These are phyloP conservation scores for Asarcornis scutulata DNA, from an alignment of 2,113 vertebrate genomes.

Conservation along the genomic window DNA sequence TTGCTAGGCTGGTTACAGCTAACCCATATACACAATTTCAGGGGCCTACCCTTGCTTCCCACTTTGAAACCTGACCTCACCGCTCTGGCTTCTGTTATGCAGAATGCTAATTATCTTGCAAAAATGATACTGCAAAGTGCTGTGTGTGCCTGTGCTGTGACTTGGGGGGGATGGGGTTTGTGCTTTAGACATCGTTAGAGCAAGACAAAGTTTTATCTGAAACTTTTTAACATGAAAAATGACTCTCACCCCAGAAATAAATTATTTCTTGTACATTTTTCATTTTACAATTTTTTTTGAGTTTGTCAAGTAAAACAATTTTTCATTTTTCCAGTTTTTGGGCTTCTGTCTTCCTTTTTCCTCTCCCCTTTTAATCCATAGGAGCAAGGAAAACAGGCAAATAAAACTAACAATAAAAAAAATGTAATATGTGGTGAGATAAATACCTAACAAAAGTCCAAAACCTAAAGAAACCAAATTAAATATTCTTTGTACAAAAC, in stretches of 20 bases:
- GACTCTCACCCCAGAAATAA: constrained; percentile 5
- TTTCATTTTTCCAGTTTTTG: constrained; percentile 6
- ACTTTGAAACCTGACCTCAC: constrained; percentile 38
- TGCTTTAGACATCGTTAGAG: not conserved
- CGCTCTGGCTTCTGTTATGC: not conserved
- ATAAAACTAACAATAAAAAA: not conserved
- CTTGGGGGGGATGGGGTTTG: not conserved
- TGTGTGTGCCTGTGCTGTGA: not conserved
- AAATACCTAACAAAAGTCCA: not conserved
- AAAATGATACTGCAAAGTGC: not conserved
- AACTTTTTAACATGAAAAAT: constrained; percentile 61
- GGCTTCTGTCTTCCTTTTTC: not conserved
- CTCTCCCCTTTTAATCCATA: not conserved
- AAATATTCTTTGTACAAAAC: not conserved
- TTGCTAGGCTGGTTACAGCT: not conserved
- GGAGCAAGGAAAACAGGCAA: not conserved
- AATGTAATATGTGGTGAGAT: not conserved
- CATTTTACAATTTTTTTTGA: constrained; percentile 26
- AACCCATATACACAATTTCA: not conserved
- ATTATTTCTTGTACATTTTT: constrained; percentile 56
- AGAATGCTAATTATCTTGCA: constrained; percentile 38
- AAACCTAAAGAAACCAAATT: not conserved
- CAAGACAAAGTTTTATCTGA: constrained; percentile 16
- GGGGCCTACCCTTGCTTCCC: not conserved
- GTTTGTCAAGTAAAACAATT: constrained; percentile 41